phyloP scores from a whole-genome alignment of 2,888 invertebrate species.

The Endotricha flammealis region DNA sequence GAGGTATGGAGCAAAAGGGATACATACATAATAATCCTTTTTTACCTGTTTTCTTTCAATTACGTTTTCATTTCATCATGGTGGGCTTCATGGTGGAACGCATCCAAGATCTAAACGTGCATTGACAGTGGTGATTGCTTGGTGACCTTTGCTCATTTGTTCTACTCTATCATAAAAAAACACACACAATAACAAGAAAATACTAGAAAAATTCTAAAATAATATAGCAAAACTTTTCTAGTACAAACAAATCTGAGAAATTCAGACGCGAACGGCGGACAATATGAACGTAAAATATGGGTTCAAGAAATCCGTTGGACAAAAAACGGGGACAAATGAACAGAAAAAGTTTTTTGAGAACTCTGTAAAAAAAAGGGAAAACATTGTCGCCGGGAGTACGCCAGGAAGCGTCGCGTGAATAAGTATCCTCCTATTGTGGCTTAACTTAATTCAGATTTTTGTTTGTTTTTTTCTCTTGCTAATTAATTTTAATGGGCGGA shows the following conservation, averaged over 20 bases:
- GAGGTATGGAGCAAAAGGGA: too few relatives aligned
- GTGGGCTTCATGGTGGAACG: too few relatives aligned
- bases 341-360: constrained; percentile 57
- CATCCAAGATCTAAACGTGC: too few relatives aligned
- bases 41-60: too few relatives aligned
- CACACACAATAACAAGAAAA: too few relatives aligned
- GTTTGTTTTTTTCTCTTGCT: constrained; percentile 18
- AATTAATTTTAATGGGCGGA: not conserved
- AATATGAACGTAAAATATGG: constrained; percentile 78
- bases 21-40: too few relatives aligned
- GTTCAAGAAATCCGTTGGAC: constrained; percentile 69
- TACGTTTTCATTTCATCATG: too few relatives aligned
- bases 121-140: too few relatives aligned
- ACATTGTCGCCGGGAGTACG: constrained; percentile 53
- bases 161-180: too few relatives aligned
- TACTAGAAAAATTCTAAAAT: too few relatives aligned
- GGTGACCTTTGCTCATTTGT: too few relatives aligned
- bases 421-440: constrained; percentile 54
- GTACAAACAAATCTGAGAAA: constrained; percentile 30
- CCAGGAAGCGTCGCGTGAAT: constrained; percentile 71
- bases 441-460: constrained; percentile 34
- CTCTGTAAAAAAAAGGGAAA: constrained; percentile 38
- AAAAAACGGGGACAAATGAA: constrained; percentile 67
- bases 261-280: constrained; percentile 54
- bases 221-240: constrained; percentile 21